These are phyloP conservation scores for Nephrotoma guestfalica DNA, from an alignment of 2,888 invertebrate genomes.

Conservation along the genomic window DNA sequence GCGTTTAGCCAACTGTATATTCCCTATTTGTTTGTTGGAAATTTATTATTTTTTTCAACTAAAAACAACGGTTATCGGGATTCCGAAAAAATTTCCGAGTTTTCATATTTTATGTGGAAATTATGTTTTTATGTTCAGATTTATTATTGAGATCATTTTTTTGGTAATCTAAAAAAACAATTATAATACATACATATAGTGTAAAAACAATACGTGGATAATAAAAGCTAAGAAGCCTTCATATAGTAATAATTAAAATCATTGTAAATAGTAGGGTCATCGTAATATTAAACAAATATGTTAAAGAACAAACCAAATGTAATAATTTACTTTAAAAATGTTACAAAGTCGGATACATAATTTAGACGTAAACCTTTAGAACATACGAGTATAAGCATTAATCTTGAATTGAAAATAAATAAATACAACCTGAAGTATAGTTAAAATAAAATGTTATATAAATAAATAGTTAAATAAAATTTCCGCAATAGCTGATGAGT, in stretches of 20 bases:
- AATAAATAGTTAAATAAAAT: not conserved
- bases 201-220: not conserved
- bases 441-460: not conserved
- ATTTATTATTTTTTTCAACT: not conserved
- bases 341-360: not conserved
- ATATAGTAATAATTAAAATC: not conserved
- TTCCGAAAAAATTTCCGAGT: not conserved
- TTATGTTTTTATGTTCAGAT: not conserved
- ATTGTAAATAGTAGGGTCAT: not conserved
- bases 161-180: not conserved
- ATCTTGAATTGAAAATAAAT: not conserved
- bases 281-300: not conserved
- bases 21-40: not conserved
- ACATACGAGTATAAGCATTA: not conserved
- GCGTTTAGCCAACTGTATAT: not conserved
- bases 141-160: not conserved
- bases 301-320: not conserved
- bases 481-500: not conserved
- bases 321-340: not conserved
- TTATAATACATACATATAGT: not conserved
- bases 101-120: not conserved
- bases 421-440: not conserved
- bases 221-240: not conserved
- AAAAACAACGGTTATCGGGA: not conserved
- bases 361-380: not conserved